Evolutionary conservation across 2,888 invertebrate genomes (phyloP).

Genomic region (Mythimna ferrago): DNA sequence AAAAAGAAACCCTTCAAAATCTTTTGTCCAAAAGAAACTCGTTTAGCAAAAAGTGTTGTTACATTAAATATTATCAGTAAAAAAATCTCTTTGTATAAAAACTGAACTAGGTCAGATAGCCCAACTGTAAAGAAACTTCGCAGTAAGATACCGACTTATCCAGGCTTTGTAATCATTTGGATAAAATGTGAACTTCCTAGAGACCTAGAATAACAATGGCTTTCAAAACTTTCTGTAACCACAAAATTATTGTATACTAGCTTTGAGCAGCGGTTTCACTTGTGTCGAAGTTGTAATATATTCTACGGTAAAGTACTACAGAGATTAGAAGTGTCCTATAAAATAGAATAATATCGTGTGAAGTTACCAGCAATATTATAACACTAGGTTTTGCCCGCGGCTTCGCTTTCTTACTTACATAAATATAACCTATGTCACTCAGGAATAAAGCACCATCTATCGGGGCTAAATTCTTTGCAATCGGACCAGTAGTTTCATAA

Average conservation of each 20-base stretch:
- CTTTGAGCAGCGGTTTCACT: background rate
- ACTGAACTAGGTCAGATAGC: constrained; percentile 32
- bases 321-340: no score
- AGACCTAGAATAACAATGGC: constrained; percentile 36
- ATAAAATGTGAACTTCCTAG: constrained; percentile 30
- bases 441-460: no score
- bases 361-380: no score
- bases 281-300: no score
- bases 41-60: background rate
- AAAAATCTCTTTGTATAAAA: constrained; percentile 30
- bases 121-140: constrained; percentile 62
- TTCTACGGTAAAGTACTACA: no score
- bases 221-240: constrained; percentile 1
- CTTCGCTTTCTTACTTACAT: no score
- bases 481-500: no score
- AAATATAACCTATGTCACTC: no score
- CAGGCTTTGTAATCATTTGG: constrained; percentile 42
- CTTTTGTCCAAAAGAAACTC: background rate
- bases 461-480: no score
- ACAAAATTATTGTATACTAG: constrained; percentile 14
- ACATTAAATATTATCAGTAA: constrained; percentile 24
- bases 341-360: no score
- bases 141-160: constrained; percentile 51
- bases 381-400: no score
- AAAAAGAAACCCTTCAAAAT: background rate